Percentiles rank a stretch among this genome's conserved stretches.
phyloP scores from a whole-genome alignment of 2,888 invertebrate genomes.

The Mesoligia furuncula region DNA sequence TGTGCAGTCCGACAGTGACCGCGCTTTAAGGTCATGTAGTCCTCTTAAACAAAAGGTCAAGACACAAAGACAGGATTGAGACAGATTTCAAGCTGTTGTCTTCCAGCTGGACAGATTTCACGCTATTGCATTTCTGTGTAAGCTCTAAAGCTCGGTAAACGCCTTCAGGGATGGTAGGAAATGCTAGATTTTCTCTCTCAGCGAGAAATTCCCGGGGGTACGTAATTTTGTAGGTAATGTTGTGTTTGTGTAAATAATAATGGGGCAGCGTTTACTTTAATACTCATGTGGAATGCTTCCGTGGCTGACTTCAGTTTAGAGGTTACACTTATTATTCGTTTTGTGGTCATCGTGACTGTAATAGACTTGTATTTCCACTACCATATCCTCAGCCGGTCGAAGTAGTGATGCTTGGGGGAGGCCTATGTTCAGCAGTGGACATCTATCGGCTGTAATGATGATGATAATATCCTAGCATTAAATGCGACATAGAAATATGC shows the following conservation, averaged over 20 bases:
- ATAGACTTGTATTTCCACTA: background rate
- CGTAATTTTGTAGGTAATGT: constrained; percentile 31
- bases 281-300: constrained; percentile 2
- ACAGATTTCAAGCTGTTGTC: constrained; percentile 8
- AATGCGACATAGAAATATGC: background rate
- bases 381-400: background rate
- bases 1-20: too few species aligned
- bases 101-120: constrained; percentile 20
- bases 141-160: constrained; percentile 32
- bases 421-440: too few species aligned
- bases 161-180: constrained; percentile 26
- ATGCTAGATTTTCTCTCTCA: constrained; percentile 19
- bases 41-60: background rate
- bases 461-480: background rate
- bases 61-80: background rate
- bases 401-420: background rate
- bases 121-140: constrained; percentile 21
- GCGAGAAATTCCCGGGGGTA: constrained; percentile 21
- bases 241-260: constrained; percentile 26
- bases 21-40: too few species aligned
- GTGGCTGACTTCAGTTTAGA: background rate
- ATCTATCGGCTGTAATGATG: background rate
- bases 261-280: constrained; percentile 29
- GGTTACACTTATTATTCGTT: background rate
- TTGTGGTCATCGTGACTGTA: constrained; percentile 8